Base-by-base conservation (phyloP, 1,140 invertebrate species). In the Drusus annulatus region DNA sequence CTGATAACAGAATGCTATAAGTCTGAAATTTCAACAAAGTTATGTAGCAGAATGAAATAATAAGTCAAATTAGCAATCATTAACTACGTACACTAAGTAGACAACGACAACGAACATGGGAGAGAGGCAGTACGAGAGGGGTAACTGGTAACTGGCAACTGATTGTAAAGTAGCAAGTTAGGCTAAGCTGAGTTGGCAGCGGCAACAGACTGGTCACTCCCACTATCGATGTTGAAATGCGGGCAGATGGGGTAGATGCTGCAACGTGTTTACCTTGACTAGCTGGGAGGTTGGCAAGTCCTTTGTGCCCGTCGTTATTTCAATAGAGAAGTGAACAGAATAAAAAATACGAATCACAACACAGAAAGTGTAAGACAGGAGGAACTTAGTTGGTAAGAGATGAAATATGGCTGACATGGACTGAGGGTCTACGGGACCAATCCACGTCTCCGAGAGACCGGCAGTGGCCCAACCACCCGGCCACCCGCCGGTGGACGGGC, bases 251-350 rank as follows among this genome's bases (percentile, higher is more conserved):
- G 75, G 51, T 60, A 83, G n/a, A 74, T 76, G 36, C 36, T 45
- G 36, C 36, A 45, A 45, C 36, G 68, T 65, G 77, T 86, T 90
- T 90, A 91, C 90, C 89, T 91, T 90, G 88, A 90, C 87, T 88
- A 91, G 90, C 89, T 90, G 89, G 87, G 90, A 90, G 87, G 90
- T 89, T 88, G 90, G 90, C 88, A 90, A 89, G 87, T 91, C 90
- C 90, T 91, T 85, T 90, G 86, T 87, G 79, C 52, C 79, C 79
- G 65, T 76, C 68, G 63, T 79, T 76, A 79, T 82, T 82, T 82
- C 80, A 79, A 79, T 81, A 89, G 63, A 89, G 89, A 86, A 86
- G 88, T 86, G 89, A 89, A 89, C 87, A 87, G 50, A 87, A 87
- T 86, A 89, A 88, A 89, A 88, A 86, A 82, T 80, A 84, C 82